phyloP scores from a whole-genome alignment of 2,797 vertebrate species.

The Malurus splendens region DNA sequence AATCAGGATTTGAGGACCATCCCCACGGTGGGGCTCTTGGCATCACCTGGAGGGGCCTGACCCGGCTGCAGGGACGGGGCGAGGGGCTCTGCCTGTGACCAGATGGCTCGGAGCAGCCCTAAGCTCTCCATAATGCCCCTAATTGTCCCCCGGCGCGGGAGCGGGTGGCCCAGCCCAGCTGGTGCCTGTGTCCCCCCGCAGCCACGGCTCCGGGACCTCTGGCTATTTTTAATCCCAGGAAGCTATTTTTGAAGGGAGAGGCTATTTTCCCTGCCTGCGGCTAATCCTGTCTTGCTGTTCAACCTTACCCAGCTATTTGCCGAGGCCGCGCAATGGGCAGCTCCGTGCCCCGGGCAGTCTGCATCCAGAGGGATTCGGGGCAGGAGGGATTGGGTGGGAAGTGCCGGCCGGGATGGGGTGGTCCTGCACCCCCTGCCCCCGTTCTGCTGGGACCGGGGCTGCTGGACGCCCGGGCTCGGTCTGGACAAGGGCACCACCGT shows the following conservation, averaged over 20 bases:
- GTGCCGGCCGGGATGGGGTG: neutral
- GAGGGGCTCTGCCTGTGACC: neutral
- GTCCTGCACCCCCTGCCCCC: neutral
- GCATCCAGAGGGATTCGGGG: neutral
- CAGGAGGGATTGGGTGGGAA: neutral
- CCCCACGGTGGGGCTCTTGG: accelerated
- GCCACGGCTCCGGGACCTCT: neutral
- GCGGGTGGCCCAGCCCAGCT: conserved; percentile 1
- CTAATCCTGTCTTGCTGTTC: conserved; percentile 35
- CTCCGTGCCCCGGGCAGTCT: neutral
- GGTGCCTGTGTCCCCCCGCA: neutral
- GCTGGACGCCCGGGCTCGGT: accelerated
- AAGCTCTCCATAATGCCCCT: conserved; percentile 35
- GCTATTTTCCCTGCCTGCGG: conserved; percentile 44
- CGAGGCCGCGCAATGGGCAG: neutral
- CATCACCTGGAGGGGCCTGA: neutral
- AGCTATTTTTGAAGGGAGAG: conserved; percentile 44
- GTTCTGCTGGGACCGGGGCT: accelerated
- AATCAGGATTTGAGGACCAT: neutral
- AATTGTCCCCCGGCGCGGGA: neutral
- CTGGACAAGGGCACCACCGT: accelerated
- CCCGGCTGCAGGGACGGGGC: neutral
- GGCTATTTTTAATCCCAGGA: conserved; percentile 49
- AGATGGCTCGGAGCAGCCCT: conserved; percentile 19
- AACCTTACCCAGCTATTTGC: conserved; percentile 14